These are phyloP conservation scores for Phasianus colchicus DNA, from an alignment of 2,113 vertebrate genomes.

Conservation along the genomic window DNA sequence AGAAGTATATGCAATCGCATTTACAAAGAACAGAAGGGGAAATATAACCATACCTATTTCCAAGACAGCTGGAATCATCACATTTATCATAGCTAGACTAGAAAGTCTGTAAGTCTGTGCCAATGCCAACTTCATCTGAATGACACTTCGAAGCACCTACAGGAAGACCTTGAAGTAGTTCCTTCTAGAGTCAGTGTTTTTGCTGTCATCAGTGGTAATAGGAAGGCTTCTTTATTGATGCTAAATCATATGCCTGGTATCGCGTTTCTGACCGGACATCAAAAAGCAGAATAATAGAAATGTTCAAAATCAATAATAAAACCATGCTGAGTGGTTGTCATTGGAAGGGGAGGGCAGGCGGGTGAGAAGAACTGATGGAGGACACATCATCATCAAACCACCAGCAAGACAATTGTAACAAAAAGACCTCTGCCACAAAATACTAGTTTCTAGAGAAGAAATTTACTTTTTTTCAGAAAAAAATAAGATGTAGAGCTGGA, in stretches of 20 bases:
- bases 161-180: slow-evolving; percentile 42
- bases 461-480: neutral
- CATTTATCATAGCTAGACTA: slow-evolving; percentile 35
- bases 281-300: slow-evolving; percentile 57
- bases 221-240: slow-evolving; percentile 47
- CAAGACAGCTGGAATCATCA: neutral
- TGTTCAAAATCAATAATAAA: slow-evolving; percentile 49
- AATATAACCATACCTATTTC: neutral
- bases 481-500: neutral
- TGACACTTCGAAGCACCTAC: slow-evolving; percentile 20
- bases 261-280: slow-evolving; percentile 52
- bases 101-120: neutral
- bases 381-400: neutral
- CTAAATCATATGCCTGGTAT: slow-evolving; percentile 23
- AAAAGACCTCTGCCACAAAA: neutral
- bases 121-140: neutral
- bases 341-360: neutral
- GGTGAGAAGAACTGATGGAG: neutral
- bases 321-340: neutral
- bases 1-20: slow-evolving; percentile 25
- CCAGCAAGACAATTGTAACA: neutral
- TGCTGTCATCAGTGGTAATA: slow-evolving; percentile 49
- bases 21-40: neutral
- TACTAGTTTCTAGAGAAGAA: neutral
- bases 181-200: slow-evolving; percentile 53